phyloP scores from a whole-genome alignment of 2,113 vertebrate genomes.

The Pycnonotus jocosus region DNA sequence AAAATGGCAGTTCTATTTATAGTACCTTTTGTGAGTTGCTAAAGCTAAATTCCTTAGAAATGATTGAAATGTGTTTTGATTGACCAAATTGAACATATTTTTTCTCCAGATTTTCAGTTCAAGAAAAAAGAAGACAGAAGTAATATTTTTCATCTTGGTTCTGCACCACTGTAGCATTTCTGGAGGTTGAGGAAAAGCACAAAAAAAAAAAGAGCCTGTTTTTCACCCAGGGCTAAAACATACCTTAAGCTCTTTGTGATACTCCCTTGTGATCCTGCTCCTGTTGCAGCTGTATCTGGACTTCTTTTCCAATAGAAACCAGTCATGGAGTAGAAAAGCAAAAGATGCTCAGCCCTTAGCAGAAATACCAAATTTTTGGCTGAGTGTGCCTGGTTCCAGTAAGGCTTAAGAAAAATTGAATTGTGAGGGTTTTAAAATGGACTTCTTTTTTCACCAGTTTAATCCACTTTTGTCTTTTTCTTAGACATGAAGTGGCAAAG shows the following conservation, averaged over 20 bases:
- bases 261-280: neutral
- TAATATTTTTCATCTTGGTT: neutral
- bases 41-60: neutral
- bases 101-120: neutral
- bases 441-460: neutral
- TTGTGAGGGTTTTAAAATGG: neutral
- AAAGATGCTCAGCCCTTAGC: neutral
- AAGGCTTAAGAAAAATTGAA: neutral
- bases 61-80: constrained; percentile 9
- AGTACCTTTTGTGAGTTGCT: neutral
- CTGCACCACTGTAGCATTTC: neutral
- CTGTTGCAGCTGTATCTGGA: neutral
- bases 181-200: neutral
- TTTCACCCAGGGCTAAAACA: neutral
- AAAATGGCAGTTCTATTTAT: constrained; percentile 8
- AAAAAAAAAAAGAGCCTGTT: neutral
- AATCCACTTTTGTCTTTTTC: neutral
- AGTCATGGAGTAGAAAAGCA: neutral
- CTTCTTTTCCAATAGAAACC: neutral
- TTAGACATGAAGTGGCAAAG: neutral
- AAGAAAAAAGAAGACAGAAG: neutral
- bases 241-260: neutral
- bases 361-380: neutral
- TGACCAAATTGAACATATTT: neutral
- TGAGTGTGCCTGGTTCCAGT: neutral